phyloP scores from a whole-genome alignment of 2,797 vertebrate genomes.

The Sylvilagus floridanus region DNA sequence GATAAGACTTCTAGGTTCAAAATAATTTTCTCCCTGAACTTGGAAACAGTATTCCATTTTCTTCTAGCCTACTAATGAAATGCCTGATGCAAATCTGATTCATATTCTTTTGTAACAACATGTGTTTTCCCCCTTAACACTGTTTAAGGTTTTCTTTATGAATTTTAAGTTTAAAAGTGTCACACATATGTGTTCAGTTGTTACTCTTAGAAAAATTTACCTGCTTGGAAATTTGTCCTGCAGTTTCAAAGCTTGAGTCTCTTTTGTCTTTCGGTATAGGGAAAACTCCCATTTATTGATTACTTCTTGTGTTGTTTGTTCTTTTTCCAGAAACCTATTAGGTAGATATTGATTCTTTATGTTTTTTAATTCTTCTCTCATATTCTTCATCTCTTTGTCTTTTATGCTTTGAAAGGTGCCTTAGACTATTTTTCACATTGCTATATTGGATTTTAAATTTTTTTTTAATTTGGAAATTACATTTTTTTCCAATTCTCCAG shows the following conservation, averaged over 20 bases:
- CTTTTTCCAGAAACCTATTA: conserved; percentile 25
- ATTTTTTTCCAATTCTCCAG: conserved; percentile 55
- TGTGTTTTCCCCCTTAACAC: not conserved
- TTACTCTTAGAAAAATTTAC: conserved; percentile 42
- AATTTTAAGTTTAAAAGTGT: conserved; percentile 60
- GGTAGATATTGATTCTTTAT: conserved; percentile 12
- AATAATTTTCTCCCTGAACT: conserved; percentile 47
- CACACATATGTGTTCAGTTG: not conserved
- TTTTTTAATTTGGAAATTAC: conserved; percentile 36
- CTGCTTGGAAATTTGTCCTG: not conserved
- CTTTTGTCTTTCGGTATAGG: conserved; percentile 56
- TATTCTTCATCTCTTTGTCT: not conserved
- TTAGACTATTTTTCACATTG: conserved; percentile 19
- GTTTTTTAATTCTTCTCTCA: conserved; percentile 27
- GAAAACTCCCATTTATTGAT: conserved; percentile 27
- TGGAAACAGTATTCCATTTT: conserved; percentile 44
- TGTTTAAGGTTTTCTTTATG: conserved; percentile 47
- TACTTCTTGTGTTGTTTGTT: conserved; percentile 32
- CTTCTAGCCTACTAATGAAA: conserved; percentile 26
- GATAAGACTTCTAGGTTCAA: conserved; percentile 44
- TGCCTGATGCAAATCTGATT: conserved; percentile 49
- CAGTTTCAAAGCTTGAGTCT: not conserved
- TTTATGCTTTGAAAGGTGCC: conserved; percentile 33
- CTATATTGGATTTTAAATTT: not conserved
- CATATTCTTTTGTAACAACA: conserved; percentile 42